Base-by-base conservation (phyloP, 2,113 vertebrate species). In the Phrynocephalus versicolor region DNA sequence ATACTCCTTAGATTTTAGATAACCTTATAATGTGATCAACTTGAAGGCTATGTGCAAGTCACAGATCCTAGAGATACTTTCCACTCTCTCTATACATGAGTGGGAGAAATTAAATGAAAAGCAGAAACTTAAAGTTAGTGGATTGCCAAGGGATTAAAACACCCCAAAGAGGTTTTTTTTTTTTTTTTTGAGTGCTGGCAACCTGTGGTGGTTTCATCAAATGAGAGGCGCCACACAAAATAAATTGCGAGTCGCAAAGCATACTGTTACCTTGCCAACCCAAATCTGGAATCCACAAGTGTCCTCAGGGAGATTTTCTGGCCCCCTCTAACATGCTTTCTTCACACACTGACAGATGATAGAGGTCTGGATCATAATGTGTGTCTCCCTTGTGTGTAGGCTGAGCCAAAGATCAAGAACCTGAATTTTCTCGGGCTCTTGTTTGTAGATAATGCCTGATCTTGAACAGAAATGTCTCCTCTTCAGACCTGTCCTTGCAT, bases 1-100 rank as follows among this genome's bases (percentile, higher is more conserved):
- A 33, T 62, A 64, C 13, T 35, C 64, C n/a, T 16, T 65, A 83
- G 58, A 75, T 83, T 60, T 83, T 3, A 81, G 79, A 81, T 81
- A 81, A 69, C 27, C 6, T 62, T 73, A 73, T 30, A 62, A 60
- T 41, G 73, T 83, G 81, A 74, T 83, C 71, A 64, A 19, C 12
- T 83, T 62, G 64, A 30, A 75, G 37, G 27, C 74, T 83, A 64
- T 33, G 14, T 33, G 30, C 25, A 39, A 83, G 39, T 23, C 81
- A 73, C 62, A 19, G 19, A 6, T 64, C 21, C 23, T 62, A 10
- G 74, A 74, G 30, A 83, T 74, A 30, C 58, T 74, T 41, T 75
- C 7, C 37, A n/a, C 35, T 8, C 37, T 6, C 60, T 83, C n/a
- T 64, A 45, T 65, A 16, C 21, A 25, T 13, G 7, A 51, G 25